Evolutionary conservation across 2,888 invertebrate genomes (phyloP), one percentile per base, ranked within the genome.

Genomic region (Ornithoptera priamus): DNA sequence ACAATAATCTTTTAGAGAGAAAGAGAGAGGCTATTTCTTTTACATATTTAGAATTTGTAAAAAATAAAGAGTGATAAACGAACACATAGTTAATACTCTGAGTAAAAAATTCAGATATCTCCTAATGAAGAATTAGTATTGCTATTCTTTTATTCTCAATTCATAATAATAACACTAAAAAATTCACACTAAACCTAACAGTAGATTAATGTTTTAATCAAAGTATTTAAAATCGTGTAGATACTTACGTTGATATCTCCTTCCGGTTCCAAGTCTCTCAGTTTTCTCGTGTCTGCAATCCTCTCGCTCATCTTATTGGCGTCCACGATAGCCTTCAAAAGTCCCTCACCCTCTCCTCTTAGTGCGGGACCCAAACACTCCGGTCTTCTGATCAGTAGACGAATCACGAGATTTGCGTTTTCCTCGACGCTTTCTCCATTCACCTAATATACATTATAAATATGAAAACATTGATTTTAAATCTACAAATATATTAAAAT

Each of bases 361-460:
- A 99, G 93, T 17, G 99, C 99, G 7, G 99, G 99, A 1, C 99
- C 99, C 72, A 99, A 94, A 89, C 99, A 99, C 92, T 99, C 99
- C 3, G 99, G 99, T 76, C 99, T 94, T 76, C 99, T 95, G 92
- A 99, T 99, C 80, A 99, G 93, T 69, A 99, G 94, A 71, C 99
- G 95, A 82, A 99, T 99, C 36, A 99, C 99, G 75, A 99, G 93
- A 90, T 99, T 99, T 6, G 99, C 99, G 92, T 99, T 99, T 89
- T 99, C 99, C 92, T 99, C 99, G 57, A 99, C 99, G 85, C 99
- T 99, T 93, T 99, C 99, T 67, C 99, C 99, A 82, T 96, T 96
- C 0, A 95, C 93, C 93, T 92, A 71, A 12, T 6, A 56, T 24
- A 36, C 36, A 60, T 36, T 60, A 17, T 30, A 60, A 36, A 71